Base-by-base conservation (phyloP, 1,140 invertebrate species). In the Pogonus chalceus region DNA sequence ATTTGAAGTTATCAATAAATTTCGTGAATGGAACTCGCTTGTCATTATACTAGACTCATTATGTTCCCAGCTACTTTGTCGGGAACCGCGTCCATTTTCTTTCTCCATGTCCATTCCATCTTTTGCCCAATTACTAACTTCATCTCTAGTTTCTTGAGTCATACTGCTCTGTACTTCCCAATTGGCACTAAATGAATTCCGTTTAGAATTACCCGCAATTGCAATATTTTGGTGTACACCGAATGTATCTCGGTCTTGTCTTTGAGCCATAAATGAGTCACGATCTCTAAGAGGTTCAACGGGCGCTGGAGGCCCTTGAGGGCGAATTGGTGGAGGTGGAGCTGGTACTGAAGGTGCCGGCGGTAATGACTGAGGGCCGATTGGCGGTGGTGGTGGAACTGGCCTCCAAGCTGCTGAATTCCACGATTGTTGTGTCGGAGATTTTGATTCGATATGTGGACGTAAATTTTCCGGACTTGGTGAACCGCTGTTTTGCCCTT, bases 311-410 rank as follows among this genome's bases (percentile, higher is more conserved):
- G 82, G 79, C 23, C 79, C 78, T 53, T 76, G 69, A 3, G 75
- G 73, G 52, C 76, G 71, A 3, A 69, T 76, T 0, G 84, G 84
- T 0, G 87, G 87, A 2, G 87, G 86, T 0, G 88, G 85, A 2
- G 84, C 71, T 56, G 87, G 70, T 60, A 84, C 70, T 56, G 82
- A 76, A 55, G 70, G 79, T 22, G 75, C 80, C 58, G 74, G 80
- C 0, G 81, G 80, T 54, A 83, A 66, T 1, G 82, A 82, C 0
- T 80, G 82, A 1, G 83, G 75, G 10, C 73, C 71, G 1, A 79
- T 73, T 2, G 81, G 80, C 47, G 83, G 84, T 2, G 82, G 82
- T 2, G 83, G 82, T 2, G 83, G 82, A 20, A 76, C 70, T 3
- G 82, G 80, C 58, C 66, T 67, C 68, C 68, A 69, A 52, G 62